Conservation (phyloP, 2,888 invertebrate genomes). For the Macaria liturata region DNA sequence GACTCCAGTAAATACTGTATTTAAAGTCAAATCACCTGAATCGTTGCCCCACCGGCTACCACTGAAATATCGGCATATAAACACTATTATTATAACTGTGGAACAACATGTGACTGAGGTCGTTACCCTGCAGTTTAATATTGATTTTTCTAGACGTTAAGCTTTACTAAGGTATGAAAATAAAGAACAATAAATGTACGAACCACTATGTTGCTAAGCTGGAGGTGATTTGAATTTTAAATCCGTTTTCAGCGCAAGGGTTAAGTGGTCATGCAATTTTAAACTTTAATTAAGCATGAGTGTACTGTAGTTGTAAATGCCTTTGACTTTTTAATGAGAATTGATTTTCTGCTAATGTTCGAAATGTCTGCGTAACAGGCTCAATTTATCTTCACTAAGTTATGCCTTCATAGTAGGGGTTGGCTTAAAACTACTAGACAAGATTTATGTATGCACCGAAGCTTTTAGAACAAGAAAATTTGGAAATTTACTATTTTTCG, state of each 20-base stretch:
- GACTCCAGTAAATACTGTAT: slow-evolving; percentile 7
- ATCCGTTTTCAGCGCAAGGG: slow-evolving; percentile 5
- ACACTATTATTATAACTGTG: slow-evolving; percentile 34
- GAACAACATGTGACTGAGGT: slow-evolving; percentile 47
- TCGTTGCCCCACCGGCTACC: not conserved
- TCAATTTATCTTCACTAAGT: no score
- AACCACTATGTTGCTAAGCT: slow-evolving; percentile 15
- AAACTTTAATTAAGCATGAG: not conserved
- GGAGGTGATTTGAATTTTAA: slow-evolving; percentile 14
- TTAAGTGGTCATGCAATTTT: slow-evolving; percentile 4
- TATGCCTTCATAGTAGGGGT: no score
- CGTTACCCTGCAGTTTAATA: slow-evolving; percentile 54
- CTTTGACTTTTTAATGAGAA: no score
- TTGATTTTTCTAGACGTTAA: slow-evolving; percentile 59
- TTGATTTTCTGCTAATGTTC: no score
- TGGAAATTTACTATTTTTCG: no score
- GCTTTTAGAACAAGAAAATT: no score
- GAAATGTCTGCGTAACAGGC: no score
- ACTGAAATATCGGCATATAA: slow-evolving; percentile 1
- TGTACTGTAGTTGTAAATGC: no score
- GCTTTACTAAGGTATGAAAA: slow-evolving; percentile 17
- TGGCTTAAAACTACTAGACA: no score
- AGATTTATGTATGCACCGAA: no score
- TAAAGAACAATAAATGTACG: slow-evolving; percentile 19
- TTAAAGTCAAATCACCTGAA: slow-evolving; percentile 31